These are phyloP conservation scores for Hemibagrus guttatus DNA, from an alignment of 2,797 vertebrate species.

Conservation along the genomic window DNA sequence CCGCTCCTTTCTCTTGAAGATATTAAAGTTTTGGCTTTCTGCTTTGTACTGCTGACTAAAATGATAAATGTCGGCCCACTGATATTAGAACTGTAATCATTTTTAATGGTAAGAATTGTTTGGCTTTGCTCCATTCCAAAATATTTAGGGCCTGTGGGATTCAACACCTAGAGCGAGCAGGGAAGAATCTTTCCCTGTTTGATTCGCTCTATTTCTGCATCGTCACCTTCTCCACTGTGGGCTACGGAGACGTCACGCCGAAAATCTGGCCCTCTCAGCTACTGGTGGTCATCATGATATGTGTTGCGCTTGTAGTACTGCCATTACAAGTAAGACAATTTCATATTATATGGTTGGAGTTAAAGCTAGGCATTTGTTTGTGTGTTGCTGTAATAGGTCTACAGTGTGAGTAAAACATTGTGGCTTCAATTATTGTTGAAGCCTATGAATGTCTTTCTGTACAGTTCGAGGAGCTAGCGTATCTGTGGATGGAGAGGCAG, in stretches of 20 bases:
- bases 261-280: conserved; percentile 85
- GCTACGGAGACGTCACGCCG: conserved; percentile 83
- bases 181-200: conserved; percentile 77
- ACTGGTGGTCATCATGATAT: conserved; percentile 85
- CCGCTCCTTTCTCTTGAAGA: not conserved
- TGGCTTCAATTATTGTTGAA: not conserved
- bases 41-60: not conserved
- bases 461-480: conserved; percentile 83
- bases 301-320: conserved; percentile 84
- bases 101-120: not conserved
- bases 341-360: not conserved
- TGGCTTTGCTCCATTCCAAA: not conserved
- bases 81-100: not conserved
- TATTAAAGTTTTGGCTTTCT: not conserved
- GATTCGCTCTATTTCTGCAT: conserved; percentile 86
- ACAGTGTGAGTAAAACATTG: not conserved
- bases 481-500: conserved; percentile 86
- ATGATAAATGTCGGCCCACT: not conserved
- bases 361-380: not conserved
- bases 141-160: conserved; percentile 75
- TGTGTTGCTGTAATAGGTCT: too few species aligned
- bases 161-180: conserved; percentile 82
- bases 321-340: conserved; percentile 76
- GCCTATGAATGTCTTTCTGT: conserved; percentile 1
- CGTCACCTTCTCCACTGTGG: conserved; percentile 85